Percentiles rank a stretch among this genome's conserved stretches.
These are phyloP conservation scores for Calidris pygmaea DNA, from an alignment of 2,113 vertebrate species.

Conservation along the genomic window DNA sequence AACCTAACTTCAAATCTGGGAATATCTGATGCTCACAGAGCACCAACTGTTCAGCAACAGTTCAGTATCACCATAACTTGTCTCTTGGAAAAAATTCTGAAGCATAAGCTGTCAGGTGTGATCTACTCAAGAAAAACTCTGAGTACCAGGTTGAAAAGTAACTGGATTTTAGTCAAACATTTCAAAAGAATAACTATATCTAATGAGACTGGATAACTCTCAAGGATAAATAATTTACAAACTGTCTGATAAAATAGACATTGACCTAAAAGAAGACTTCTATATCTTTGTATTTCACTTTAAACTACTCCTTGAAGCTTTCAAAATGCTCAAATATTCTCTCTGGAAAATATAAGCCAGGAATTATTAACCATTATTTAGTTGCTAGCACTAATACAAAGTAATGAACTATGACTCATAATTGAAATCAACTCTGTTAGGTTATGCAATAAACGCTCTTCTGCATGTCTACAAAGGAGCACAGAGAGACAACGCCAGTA, in stretches of 20 bases:
- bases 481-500: neutral
- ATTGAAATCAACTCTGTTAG: neutral
- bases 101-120: slow-evolving; percentile 43
- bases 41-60: neutral
- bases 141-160: slow-evolving; percentile 43
- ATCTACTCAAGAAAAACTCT: slow-evolving; percentile 57
- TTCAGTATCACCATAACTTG: neutral
- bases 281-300: neutral
- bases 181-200: slow-evolving; percentile 21
- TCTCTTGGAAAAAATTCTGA: slow-evolving; percentile 51
- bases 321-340: neutral
- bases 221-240: slow-evolving; percentile 36
- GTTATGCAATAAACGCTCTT: neutral
- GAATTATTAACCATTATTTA: neutral
- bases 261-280: neutral
- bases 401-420: neutral
- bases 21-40: slow-evolving; percentile 1
- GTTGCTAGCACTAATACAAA: neutral
- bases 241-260: slow-evolving; percentile 5
- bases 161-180: slow-evolving; percentile 27
- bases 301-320: neutral
- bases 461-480: neutral
- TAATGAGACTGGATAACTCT: slow-evolving; percentile 32
- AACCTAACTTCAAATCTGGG: slow-evolving; percentile 1
- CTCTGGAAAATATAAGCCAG: neutral